Evolutionary conservation across 2,113 vertebrate genomes (phyloP).

Genomic region (Gopherus flavomarginatus): DNA sequence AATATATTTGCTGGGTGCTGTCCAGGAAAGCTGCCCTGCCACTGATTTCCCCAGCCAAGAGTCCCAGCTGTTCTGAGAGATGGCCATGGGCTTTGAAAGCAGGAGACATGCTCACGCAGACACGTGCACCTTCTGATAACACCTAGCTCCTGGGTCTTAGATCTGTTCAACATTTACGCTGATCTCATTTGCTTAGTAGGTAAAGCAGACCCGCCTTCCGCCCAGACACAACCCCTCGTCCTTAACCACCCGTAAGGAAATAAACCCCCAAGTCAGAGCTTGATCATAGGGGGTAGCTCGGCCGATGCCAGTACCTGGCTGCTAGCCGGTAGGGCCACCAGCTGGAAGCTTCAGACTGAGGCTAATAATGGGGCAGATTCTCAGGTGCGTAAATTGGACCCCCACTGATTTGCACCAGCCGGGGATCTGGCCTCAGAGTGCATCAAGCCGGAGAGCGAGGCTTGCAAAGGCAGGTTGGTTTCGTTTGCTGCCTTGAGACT

Average conservation of each 20-base stretch:
- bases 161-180: background rate
- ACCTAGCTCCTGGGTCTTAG: background rate
- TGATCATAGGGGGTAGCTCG: background rate
- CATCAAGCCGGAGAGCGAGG: no score
- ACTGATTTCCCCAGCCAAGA: background rate
- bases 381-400: background rate
- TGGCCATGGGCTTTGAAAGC: background rate
- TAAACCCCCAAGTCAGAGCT: background rate
- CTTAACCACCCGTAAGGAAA: background rate
- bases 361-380: background rate
- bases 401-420: background rate
- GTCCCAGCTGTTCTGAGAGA: background rate
- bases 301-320: background rate
- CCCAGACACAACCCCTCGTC: background rate
- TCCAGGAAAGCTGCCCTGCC: background rate
- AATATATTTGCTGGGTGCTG: background rate
- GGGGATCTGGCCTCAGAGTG: no score
- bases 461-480: background rate
- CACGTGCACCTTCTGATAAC: background rate
- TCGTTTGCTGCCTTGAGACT: background rate
- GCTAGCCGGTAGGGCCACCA: background rate
- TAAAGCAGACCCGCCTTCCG: background rate
- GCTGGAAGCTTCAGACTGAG: background rate
- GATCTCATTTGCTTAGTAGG: background rate
- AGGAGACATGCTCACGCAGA: fast-evolving